These are phyloP conservation scores for Halcyon smyrnensis DNA, from an alignment of 2,797 vertebrate species.

Conservation along the genomic window DNA sequence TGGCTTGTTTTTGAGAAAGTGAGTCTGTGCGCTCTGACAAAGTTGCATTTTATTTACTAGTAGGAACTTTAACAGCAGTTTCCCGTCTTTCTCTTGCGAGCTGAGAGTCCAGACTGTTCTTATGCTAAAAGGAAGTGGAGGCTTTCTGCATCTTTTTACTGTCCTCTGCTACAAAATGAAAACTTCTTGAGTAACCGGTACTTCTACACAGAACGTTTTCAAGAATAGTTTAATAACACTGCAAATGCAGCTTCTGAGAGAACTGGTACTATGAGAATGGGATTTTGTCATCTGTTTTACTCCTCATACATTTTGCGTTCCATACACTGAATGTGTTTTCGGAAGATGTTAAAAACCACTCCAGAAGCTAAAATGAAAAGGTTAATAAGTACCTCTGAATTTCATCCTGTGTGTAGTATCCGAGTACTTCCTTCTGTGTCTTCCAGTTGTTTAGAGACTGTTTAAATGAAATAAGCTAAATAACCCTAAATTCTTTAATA, in stretches of 20 bases:
- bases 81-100: background rate
- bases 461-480: slow-evolving; percentile 29
- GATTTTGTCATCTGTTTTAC: background rate
- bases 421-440: background rate
- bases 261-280: background rate
- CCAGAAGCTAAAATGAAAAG: background rate
- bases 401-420: background rate
- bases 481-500: background rate
- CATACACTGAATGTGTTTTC: background rate
- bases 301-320: rapidly evolving
- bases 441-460: slow-evolving; percentile 54
- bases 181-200: background rate
- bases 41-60: background rate
- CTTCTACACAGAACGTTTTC: background rate
- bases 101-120: background rate
- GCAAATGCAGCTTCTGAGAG: background rate
- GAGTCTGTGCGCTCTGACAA: background rate
- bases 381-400: background rate
- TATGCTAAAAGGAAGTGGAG: background rate
- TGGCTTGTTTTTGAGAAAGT: background rate
- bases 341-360: background rate
- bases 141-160: background rate
- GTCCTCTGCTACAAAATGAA: background rate
- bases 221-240: background rate
- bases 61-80: background rate